phyloP scores from a whole-genome alignment of 2,888 invertebrate species.

The Lepetodrilus schrolli region DNA sequence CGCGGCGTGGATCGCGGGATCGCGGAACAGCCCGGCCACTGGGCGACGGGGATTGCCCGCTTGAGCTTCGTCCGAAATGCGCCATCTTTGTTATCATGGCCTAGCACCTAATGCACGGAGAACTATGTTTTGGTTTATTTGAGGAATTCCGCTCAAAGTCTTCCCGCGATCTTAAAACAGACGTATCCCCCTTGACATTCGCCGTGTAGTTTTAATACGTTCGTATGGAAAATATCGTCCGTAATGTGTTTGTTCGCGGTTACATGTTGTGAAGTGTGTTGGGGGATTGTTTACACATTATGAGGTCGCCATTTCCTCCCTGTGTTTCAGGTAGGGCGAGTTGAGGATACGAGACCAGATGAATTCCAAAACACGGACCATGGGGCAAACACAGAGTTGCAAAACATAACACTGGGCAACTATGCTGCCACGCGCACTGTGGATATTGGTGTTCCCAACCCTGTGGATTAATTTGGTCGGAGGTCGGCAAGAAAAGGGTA shows the following conservation, averaged over 20 bases:
- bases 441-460: neutral
- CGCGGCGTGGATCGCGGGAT: too few species aligned
- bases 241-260: too few species aligned
- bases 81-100: slow-evolving; percentile 14
- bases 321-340: neutral
- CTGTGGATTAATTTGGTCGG: slow-evolving; percentile 1
- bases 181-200: too few species aligned
- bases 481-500: neutral
- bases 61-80: neutral
- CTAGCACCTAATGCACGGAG: neutral
- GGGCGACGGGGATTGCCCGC: neutral
- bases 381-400: neutral
- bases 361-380: neutral
- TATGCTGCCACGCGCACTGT: neutral
- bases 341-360: neutral
- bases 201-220: too few species aligned
- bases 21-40: too few species aligned
- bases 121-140: slow-evolving; percentile 9
- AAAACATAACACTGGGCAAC: slow-evolving; percentile 14
- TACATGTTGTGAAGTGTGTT: too few species aligned
- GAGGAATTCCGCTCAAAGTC: too few species aligned
- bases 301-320: slow-evolving; percentile 22
- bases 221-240: too few species aligned
- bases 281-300: slow-evolving; percentile 14
- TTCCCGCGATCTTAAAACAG: too few species aligned